phyloP scores from a whole-genome alignment of 2,797 vertebrate genomes.

The Antennarius maculatus region DNA sequence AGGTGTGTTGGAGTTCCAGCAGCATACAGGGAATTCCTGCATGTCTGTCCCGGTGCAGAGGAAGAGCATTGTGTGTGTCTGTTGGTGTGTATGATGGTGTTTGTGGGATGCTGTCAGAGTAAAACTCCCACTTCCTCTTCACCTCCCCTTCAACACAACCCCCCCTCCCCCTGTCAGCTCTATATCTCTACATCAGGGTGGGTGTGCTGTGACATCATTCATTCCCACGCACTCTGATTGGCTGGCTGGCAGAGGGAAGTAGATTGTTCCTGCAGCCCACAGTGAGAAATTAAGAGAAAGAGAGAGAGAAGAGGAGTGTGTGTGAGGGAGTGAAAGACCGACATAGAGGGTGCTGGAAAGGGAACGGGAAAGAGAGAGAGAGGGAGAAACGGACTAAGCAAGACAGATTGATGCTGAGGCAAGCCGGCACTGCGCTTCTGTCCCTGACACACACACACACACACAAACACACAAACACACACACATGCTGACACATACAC shows the following conservation, averaged over 20 bases:
- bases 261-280: constrained; percentile 79
- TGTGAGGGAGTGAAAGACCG: constrained; percentile 43
- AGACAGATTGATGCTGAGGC: constrained; percentile 74
- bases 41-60: constrained; percentile 49
- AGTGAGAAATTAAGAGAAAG: constrained; percentile 64
- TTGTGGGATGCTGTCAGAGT: constrained; percentile 52
- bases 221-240: constrained; percentile 80
- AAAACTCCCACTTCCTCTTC: constrained; percentile 44
- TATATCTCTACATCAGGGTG: constrained; percentile 63
- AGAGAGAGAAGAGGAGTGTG: constrained; percentile 34
- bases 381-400: constrained; percentile 54
- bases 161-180: constrained; percentile 29
- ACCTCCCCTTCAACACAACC: constrained; percentile 63
- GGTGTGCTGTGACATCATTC: constrained; percentile 85
- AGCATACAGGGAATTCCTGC: constrained; percentile 70
- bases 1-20: constrained; percentile 39
- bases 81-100: constrained; percentile 16
- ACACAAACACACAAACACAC: constrained; percentile 26
- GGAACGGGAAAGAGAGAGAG: constrained; percentile 18
- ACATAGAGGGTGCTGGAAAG: constrained; percentile 31
- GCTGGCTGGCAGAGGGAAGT: constrained; percentile 74
- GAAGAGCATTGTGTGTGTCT: constrained; percentile 20
- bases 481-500: constrained; percentile 8
- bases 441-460: constrained; percentile 32
- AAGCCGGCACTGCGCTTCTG: constrained; percentile 67